phyloP scores from a whole-genome alignment of 2,113 vertebrate species.

The Lathamus discolor region DNA sequence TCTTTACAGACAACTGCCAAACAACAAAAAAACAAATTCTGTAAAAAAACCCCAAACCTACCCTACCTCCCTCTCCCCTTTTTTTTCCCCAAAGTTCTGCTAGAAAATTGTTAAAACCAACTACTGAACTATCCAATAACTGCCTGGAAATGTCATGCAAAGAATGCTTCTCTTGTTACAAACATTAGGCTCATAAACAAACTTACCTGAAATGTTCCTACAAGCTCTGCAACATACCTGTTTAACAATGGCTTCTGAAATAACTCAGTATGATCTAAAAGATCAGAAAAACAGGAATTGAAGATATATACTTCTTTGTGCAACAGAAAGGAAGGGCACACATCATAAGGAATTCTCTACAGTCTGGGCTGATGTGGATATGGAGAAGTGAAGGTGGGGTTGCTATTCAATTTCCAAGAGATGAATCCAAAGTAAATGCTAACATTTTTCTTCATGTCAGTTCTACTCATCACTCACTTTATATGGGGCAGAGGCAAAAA shows the following conservation, averaged over 20 bases:
- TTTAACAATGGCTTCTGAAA: neutral
- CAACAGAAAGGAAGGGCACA: neutral
- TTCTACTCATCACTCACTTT: neutral
- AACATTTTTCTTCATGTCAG: neutral
- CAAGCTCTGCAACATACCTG: neutral
- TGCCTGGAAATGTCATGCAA: neutral
- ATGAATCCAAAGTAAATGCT: neutral
- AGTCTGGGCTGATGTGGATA: neutral
- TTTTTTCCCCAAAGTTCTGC: neutral
- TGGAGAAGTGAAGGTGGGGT: neutral
- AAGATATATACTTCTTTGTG: neutral
- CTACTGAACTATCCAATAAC: neutral
- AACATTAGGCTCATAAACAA: neutral
- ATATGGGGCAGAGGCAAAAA: neutral
- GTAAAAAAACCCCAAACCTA: accelerated
- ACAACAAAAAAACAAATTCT: neutral
- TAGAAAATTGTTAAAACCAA: neutral
- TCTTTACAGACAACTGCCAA: neutral
- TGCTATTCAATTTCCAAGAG: neutral
- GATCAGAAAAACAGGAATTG: neutral
- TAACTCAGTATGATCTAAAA: neutral
- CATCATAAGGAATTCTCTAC: neutral
- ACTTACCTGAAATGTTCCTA: neutral
- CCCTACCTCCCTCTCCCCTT: neutral
- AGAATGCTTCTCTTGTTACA: neutral